These are phyloP conservation scores for Drosophila greeni DNA, from an alignment of 2,888 invertebrate genomes.

Conservation along the genomic window DNA sequence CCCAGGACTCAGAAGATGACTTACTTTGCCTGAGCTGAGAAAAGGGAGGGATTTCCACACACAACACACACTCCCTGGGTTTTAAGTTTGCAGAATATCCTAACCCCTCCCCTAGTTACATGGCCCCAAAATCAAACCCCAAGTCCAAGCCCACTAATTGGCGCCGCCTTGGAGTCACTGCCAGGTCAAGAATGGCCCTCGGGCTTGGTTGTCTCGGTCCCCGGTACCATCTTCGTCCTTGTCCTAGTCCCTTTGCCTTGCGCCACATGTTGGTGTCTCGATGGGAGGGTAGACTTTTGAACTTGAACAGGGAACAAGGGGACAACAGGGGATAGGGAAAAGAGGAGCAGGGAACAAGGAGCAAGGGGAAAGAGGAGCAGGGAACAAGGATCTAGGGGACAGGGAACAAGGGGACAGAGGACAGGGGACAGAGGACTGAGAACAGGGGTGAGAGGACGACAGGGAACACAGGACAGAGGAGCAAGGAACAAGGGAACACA, in stretches of 20 bases:
- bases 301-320: slow-evolving; percentile 5
- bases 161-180: slow-evolving; percentile 35
- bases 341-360: no score
- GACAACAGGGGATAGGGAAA: neutral
- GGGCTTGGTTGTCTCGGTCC: slow-evolving; percentile 14
- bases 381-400: no score
- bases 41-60: no score
- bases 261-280: neutral
- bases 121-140: slow-evolving; percentile 13
- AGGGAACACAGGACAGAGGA: no score
- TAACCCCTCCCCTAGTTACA: neutral
- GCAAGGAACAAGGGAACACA: no score
- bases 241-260: neutral
- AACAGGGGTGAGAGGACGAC: no score
- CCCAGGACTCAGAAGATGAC: neutral
- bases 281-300: slow-evolving; percentile 5
- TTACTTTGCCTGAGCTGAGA: neutral
- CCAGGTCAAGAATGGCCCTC: slow-evolving; percentile 41
- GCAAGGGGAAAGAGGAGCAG: no score
- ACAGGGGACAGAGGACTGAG: no score
- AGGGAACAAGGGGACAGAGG: no score
- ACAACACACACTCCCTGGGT: neutral
- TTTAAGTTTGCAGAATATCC: no score
- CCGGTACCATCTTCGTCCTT: no score
- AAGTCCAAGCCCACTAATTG: slow-evolving; percentile 37